Percentiles rank a stretch among this genome's conserved stretches.
Conservation (phyloP, 2,797 vertebrate species). For the Eulemur rubriventer region DNA sequence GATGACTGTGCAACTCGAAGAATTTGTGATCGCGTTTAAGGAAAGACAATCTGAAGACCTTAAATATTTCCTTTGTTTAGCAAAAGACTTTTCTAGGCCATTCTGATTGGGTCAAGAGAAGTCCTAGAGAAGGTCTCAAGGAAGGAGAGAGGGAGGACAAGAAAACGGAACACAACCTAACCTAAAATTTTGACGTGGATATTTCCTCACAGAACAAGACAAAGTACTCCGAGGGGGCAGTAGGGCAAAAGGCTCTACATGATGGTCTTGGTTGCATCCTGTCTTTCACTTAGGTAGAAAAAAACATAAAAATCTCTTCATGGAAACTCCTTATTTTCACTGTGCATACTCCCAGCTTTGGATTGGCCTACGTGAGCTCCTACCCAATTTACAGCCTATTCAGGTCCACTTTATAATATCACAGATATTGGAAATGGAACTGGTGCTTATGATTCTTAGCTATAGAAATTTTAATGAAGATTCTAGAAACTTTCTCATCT, state of each 20-base stretch:
- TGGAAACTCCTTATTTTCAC: neutral
- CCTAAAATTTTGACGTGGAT: neutral
- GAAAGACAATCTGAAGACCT: neutral
- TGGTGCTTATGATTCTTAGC: neutral
- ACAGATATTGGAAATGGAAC: neutral
- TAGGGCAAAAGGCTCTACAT: neutral
- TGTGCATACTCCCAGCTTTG: neutral
- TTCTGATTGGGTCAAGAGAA: neutral
- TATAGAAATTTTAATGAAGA: neutral
- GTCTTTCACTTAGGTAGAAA: neutral
- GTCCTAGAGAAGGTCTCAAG: neutral
- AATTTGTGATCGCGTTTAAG: neutral
- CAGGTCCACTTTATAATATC: neutral
- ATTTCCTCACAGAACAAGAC: neutral
- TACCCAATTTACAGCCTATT: neutral
- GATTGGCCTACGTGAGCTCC: neutral
- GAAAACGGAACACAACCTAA: neutral
- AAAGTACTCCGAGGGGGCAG: neutral
- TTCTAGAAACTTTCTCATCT: neutral
- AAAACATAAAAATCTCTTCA: neutral
- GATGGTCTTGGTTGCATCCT: neutral
- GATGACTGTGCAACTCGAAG: neutral
- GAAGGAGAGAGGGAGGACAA: neutral
- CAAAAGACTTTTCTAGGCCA: neutral
- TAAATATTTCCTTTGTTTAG: neutral